Percentiles rank a stretch among this genome's conserved stretches.
These are phyloP conservation scores for Lepidurus arcticus DNA, from an alignment of 1,140 invertebrate genomes.

Conservation along the genomic window DNA sequence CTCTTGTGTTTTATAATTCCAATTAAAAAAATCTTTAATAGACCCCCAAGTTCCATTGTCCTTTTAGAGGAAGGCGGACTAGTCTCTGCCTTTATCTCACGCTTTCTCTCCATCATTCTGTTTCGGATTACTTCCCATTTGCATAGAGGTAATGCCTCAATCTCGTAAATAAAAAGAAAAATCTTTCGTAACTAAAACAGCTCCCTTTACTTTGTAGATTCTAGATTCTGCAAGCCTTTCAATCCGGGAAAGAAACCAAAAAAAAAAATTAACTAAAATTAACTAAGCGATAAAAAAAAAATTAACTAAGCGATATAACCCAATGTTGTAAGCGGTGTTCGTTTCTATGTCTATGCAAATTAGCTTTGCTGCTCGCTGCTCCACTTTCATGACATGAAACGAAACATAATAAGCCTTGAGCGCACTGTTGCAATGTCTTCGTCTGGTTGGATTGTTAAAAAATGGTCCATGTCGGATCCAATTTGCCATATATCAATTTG, in stretches of 20 bases:
- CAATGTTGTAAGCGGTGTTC: not conserved
- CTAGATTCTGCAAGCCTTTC: not conserved
- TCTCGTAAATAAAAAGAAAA: too few species aligned
- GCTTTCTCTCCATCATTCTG: too few species aligned
- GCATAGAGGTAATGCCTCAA: too few species aligned
- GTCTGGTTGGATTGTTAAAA: not conserved
- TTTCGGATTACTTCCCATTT: too few species aligned
- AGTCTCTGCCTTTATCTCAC: too few species aligned
- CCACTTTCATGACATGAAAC: not conserved
- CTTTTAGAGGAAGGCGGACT: too few species aligned
- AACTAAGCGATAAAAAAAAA: not conserved
- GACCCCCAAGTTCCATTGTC: too few species aligned
- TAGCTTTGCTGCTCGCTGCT: not conserved
- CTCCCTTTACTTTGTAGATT: too few species aligned
- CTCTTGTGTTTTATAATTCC: too few species aligned
- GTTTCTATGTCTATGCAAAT: not conserved
- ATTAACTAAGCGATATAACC: not conserved
- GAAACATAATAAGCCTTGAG: not conserved
- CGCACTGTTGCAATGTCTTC: not conserved
- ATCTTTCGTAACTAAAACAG: too few species aligned
- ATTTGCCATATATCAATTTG: constrained; percentile 3
- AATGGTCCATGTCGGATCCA: not conserved
- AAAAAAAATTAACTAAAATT: not conserved
- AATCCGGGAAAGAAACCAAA: not conserved
- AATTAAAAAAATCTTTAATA: too few species aligned